Evolutionary conservation across 2,888 invertebrate species (phyloP).

Genomic region (Criorhina ranunculi): DNA sequence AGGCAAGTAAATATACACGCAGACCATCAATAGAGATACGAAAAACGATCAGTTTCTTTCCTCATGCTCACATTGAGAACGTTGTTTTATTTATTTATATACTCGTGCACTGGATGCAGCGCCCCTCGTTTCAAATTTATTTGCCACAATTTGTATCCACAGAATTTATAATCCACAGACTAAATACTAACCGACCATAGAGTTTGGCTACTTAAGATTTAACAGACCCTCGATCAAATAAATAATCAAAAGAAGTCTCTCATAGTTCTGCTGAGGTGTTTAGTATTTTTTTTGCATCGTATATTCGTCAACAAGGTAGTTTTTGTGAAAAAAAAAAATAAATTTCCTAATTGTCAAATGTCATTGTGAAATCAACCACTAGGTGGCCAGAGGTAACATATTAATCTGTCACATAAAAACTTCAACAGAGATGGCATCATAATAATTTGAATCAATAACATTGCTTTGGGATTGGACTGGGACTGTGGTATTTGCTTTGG

Average conservation of each 20-base stretch:
- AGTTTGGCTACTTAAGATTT: conserved; percentile 24
- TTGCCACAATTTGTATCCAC: background rate
- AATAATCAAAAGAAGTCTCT: conserved; percentile 19
- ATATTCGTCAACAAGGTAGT: conserved; percentile 5
- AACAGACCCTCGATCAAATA: conserved; percentile 28
- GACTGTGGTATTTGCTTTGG: conserved; percentile 11
- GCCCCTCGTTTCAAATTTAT: conserved; percentile 6
- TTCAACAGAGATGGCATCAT: conserved; percentile 13
- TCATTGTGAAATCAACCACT: conserved; percentile 39
- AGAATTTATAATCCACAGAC: conserved; percentile 17
- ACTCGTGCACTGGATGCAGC: conserved; percentile 22
- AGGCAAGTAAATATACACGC: conserved; percentile 9
- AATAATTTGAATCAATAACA: conserved; percentile 13
- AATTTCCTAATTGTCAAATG: conserved; percentile 58
- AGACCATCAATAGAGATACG: conserved; percentile 11
- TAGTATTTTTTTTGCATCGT: conserved; percentile 9
- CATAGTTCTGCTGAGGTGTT: background rate
- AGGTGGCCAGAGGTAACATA: conserved; percentile 20
- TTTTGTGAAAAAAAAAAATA: conserved; percentile 29
- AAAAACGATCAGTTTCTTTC: conserved; percentile 39
- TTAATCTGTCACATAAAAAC: conserved; percentile 39
- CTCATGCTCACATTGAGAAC: conserved; percentile 50
- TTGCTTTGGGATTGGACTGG: background rate
- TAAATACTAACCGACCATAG: conserved; percentile 15
- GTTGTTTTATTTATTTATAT: conserved; percentile 64